These are phyloP conservation scores for Drosophila histrio DNA, from an alignment of 2,888 invertebrate species.

Conservation along the genomic window DNA sequence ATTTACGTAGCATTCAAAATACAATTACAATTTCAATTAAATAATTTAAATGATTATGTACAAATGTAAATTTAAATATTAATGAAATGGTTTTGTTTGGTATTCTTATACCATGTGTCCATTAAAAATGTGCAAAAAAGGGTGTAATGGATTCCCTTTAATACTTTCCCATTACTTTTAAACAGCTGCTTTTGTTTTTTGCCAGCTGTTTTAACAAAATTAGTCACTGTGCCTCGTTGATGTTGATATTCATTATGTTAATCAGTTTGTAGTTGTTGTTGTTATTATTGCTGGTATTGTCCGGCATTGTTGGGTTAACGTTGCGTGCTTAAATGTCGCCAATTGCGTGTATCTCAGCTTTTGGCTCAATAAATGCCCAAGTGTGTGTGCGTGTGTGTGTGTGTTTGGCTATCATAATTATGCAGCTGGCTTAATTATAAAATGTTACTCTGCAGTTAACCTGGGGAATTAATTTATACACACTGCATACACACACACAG, in stretches of 20 bases:
- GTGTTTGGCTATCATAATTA: slow-evolving; percentile 68
- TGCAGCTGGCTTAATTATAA: slow-evolving; percentile 80
- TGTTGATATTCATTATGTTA: slow-evolving; percentile 74
- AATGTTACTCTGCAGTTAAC: slow-evolving; percentile 74
- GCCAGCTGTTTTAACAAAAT: no score
- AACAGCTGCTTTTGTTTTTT: no score
- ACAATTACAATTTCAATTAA: no score
- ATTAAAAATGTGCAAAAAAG: no score
- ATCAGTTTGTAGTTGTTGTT: slow-evolving; percentile 56
- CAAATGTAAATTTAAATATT: no score
- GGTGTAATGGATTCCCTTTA: no score
- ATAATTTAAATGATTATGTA: no score
- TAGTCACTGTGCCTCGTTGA: no score
- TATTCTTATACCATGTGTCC: no score
- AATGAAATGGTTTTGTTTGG: no score
- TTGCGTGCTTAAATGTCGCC: slow-evolving; percentile 76
- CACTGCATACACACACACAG: slow-evolving; percentile 25
- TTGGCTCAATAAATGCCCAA: slow-evolving; percentile 17
- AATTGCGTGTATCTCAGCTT: slow-evolving; percentile 67
- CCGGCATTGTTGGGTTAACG: slow-evolving; percentile 61
- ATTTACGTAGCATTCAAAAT: no score
- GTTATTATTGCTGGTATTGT: slow-evolving; percentile 23
- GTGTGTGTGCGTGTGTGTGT: slow-evolving; percentile 14
- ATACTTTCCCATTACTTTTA: no score
- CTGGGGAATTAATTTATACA: slow-evolving; percentile 76